Conservation (phyloP, 2,888 invertebrate species). For the Phortica okadai region DNA sequence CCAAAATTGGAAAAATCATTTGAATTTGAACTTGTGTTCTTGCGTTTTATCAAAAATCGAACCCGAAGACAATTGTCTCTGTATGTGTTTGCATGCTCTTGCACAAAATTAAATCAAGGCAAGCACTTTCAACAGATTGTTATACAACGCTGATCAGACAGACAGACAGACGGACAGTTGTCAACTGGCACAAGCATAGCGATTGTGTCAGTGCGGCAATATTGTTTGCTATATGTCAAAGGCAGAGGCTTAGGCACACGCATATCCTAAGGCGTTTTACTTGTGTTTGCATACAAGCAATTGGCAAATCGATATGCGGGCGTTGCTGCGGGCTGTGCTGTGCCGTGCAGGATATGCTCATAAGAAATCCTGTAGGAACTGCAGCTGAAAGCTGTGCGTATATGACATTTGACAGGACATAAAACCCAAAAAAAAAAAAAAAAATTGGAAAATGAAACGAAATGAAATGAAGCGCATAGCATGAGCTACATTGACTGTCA, state of each 20-base stretch:
- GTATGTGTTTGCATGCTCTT: neutral
- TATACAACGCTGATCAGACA: no score
- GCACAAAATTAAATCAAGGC: slow-evolving; percentile 24
- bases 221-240: slow-evolving; percentile 11
- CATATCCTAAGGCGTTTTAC: slow-evolving; percentile 66
- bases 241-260: slow-evolving; percentile 48
- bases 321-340: slow-evolving; percentile 42
- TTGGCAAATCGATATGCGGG: slow-evolving; percentile 70
- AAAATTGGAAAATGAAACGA: neutral
- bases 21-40: slow-evolving; percentile 23
- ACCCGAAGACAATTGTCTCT: neutral
- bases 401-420: slow-evolving; percentile 19
- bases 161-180: neutral
- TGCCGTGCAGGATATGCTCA: slow-evolving; percentile 26
- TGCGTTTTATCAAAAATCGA: slow-evolving; percentile 12
- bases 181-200: neutral
- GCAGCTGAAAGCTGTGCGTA: slow-evolving; percentile 46
- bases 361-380: slow-evolving; percentile 38
- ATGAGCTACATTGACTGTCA: slow-evolving; percentile 1
- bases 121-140: neutral
- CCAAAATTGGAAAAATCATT: slow-evolving; percentile 22
- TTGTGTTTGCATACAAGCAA: slow-evolving; percentile 59
- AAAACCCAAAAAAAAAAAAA: no score
- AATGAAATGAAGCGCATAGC: neutral
- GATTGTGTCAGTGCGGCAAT: neutral